A percentile compares a stretch with the other conserved stretches of the same genome.
phyloP scores from a whole-genome alignment of 2,888 invertebrate genomes.

The Rhabditophanes sp. region DNA sequence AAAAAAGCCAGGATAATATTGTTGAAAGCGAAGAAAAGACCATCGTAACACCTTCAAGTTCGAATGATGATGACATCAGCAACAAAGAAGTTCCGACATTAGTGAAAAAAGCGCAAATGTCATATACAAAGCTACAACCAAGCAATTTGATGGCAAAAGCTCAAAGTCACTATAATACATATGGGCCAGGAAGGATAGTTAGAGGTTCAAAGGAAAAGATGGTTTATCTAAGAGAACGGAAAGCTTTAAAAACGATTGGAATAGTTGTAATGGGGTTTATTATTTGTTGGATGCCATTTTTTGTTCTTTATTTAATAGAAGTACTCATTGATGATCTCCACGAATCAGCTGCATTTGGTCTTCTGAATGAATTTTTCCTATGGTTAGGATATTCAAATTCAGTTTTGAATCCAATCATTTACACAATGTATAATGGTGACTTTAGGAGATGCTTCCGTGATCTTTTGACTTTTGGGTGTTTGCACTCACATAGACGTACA shows the following conservation, averaged over 20 bases:
- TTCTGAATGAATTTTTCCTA: constrained; percentile 41
- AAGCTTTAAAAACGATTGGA: constrained; percentile 44
- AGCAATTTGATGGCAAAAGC: constrained; percentile 20
- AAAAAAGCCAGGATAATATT: constrained; percentile 21
- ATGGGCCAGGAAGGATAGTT: constrained; percentile 30
- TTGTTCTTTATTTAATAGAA: constrained; percentile 44
- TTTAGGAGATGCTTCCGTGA: constrained; percentile 44
- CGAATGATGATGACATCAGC: constrained; percentile 6
- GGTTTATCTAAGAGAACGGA: constrained; percentile 41
- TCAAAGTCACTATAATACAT: constrained; percentile 31
- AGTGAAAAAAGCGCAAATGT: constrained; percentile 16
- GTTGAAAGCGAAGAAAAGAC: constrained; percentile 5
- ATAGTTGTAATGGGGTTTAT: constrained; percentile 44
- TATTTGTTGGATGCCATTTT: constrained; percentile 46
- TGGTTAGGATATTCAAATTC: constrained; percentile 46
- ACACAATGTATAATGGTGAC: constrained; percentile 43
- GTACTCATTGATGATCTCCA: constrained; percentile 21
- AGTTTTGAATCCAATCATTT: constrained; percentile 43
- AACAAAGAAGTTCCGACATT: constrained; percentile 13
- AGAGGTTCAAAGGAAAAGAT: constrained; percentile 43
- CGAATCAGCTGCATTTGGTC: constrained; percentile 15
- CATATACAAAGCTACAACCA: constrained; percentile 24
- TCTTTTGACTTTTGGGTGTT: constrained; percentile 39
- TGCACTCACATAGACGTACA: constrained; percentile 37
- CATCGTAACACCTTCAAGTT: constrained; percentile 4